A percentile compares a stretch with the other conserved stretches of the same genome.
phyloP scores from a whole-genome alignment of 1,140 invertebrate genomes.

The Trachymyrmex cornetzi region DNA sequence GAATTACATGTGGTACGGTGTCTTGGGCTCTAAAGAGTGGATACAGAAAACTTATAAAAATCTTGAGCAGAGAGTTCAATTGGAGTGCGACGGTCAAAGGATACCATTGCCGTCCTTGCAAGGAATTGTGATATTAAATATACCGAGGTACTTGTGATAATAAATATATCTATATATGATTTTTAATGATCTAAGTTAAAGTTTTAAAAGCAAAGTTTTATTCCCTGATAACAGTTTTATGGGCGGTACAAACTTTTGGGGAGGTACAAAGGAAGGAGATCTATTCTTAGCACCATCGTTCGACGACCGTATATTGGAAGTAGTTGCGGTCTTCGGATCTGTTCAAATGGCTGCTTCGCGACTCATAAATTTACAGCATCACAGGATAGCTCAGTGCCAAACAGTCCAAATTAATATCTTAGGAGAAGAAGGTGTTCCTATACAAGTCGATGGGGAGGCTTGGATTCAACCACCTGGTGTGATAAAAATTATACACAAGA shows the following conservation, averaged over 20 bases:
- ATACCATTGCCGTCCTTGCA: conserved; percentile 97
- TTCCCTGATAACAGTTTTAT: conserved; percentile 92
- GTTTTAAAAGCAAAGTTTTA: conserved; percentile 23
- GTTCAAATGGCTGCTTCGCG: conserved; percentile 98
- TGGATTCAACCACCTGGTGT: conserved; percentile 99
- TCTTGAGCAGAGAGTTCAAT: conserved; percentile 96
- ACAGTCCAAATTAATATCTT: conserved; percentile 98
- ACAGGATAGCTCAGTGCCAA: conserved; percentile 98
- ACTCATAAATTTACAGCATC: conserved; percentile 97
- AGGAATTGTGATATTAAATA: conserved; percentile 98
- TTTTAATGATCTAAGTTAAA: conserved; percentile 25
- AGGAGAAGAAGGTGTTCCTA: conserved; percentile 95
- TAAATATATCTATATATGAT: conserved; percentile 15
- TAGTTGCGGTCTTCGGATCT: conserved; percentile 98
- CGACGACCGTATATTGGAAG: conserved; percentile 97
- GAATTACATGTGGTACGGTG: conserved; percentile 99
- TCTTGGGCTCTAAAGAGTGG: conserved; percentile 97
- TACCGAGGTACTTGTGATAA: conserved; percentile 90
- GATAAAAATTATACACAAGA: conserved; percentile 98
- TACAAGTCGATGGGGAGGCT: conserved; percentile 98
- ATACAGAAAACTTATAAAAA: conserved; percentile 98
- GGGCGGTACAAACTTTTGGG: conserved; percentile 99
- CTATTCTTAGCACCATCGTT: conserved; percentile 95
- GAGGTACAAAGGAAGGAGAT: conserved; percentile 95
- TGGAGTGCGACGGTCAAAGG: conserved; percentile 97